Percentiles rank a stretch among this genome's conserved stretches.
These are phyloP conservation scores for Manduca sexta DNA, from an alignment of 1,140 invertebrate genomes.

Conservation along the genomic window DNA sequence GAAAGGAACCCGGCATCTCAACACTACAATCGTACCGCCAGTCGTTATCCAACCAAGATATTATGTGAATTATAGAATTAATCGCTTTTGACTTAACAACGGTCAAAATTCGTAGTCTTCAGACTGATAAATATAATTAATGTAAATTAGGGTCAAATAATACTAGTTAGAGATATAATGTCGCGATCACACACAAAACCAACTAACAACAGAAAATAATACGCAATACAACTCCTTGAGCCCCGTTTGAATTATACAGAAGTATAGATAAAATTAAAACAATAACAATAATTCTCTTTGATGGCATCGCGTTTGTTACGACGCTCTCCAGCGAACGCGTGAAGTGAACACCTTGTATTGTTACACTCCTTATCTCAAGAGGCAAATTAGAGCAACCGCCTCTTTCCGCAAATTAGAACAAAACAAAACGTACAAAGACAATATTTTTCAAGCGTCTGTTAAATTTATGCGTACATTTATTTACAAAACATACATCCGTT, in stretches of 20 bases:
- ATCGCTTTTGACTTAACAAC: no score
- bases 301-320: slow-evolving; percentile 21
- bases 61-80: no score
- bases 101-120: no score
- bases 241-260: neutral
- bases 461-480: slow-evolving; percentile 16
- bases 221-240: no score
- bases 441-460: slow-evolving; percentile 14
- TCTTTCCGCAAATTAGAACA: slow-evolving; percentile 26
- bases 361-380: slow-evolving; percentile 25
- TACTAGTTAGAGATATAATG: no score
- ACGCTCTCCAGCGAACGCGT: slow-evolving; percentile 17
- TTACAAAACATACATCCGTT: neutral
- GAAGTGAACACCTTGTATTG: slow-evolving; percentile 27
- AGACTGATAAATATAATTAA: no score
- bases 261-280: slow-evolving; percentile 7
- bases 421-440: slow-evolving; percentile 23
- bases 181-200: no score
- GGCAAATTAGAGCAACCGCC: slow-evolving; percentile 27
- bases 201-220: no score
- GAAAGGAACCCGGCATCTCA: no score
- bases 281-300: slow-evolving; percentile 28
- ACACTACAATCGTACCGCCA: no score
- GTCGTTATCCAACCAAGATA: no score
- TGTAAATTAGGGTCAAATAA: no score